Evolutionary conservation across 2,113 vertebrate genomes (phyloP), one percentile per base, ranked within the genome.

Genomic region (Dipodomys merriami): DNA sequence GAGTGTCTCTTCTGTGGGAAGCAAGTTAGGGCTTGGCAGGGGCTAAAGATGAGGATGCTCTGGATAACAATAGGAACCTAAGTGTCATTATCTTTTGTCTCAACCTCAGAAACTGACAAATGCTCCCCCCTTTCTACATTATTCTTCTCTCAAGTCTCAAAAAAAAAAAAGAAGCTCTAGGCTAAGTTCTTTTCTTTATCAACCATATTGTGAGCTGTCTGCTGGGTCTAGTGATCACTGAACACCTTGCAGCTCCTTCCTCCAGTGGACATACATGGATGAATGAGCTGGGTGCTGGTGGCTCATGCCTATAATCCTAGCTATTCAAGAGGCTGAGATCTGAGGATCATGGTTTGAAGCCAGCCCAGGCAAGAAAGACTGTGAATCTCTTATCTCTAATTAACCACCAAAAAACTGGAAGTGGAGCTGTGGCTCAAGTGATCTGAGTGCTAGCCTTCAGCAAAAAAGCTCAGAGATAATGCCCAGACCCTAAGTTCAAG

Each of bases 71-170:
- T 91, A 65, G 46, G 74, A 74, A 44, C 68, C 69, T 68, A 20
- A 83, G 60, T 44, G 29, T 29, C 44, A 15, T 88, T 71, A 16
- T 64, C 13, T n/a, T 71, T 22, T 20, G 23, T 77, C 12, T 39
- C 77, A 79, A 79, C 19, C 44, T 57, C 72, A 60, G 39, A 88
- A 57, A 19, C 10, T 35, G 35, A 79, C n/a, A 89, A 9, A 27
- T n/a, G 0, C 23, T 64, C 27, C 20, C 10, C 27, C 23, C 30
- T 29, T 11, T 6, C 27, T 29, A 62, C 27, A 71, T 60, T 30
- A 29, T 92, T 74, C 69, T 85, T 86, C 76, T 67, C 77, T 30
- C 74, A 44, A 94, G 49, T 64, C 57, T 71, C 60, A 12, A 80
- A 78, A n/a, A 94, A 39, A 76, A 82, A 60, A 53, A 9, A 67